Base-by-base conservation (phyloP, 1,140 invertebrate species). In the Protaetia brevitarsis region DNA sequence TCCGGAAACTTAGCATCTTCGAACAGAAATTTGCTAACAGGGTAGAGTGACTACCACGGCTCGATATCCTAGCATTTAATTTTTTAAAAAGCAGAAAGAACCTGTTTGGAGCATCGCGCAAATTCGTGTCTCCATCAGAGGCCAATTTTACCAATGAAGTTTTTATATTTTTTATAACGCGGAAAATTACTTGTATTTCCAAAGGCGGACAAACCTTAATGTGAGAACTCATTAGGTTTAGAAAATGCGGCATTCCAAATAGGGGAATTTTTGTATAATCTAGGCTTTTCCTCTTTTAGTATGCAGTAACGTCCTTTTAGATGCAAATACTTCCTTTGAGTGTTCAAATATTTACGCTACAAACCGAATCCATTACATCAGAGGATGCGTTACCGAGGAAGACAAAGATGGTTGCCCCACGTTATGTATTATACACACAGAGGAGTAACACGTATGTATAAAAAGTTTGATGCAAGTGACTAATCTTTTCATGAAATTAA, bases 301-400 rank as follows among this genome's bases (percentile, higher is more conserved):
- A 51, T 51, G 41, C 41, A 51, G 16, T 51, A 51, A 51, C 41
- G 16, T 51, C 57, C 57, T 59, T 59, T 59, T n/a, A 59, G 57
- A 59, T 59, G 57, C 57, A 59, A 59, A 59, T 59, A 59, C 8
- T 11, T 59, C 57, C 57, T 59, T 59, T 59, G 57, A 59, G 57
- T 11, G 57, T 31, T 59, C 57, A 59, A 59, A 59, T 59, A 59
- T 59, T 59, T 59, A 59, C 57, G 30, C 57, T 28, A 19, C 57
- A 59, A 21, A 28, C 57, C 26, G 57, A 59, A 59, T 59, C 57
- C 57, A 59, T 59, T 59, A 59, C 57, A 28, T 51, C 26, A 51
- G 19, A 23, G 26, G 41, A 51, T 16, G 37, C 31, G 37, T n/a
- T 16, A 13, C n/a, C 7, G 31, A 34, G 37, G n/a, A n/a, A n/a